Conservation (phyloP, 2,113 vertebrate genomes). For the Scortum barcoo region DNA sequence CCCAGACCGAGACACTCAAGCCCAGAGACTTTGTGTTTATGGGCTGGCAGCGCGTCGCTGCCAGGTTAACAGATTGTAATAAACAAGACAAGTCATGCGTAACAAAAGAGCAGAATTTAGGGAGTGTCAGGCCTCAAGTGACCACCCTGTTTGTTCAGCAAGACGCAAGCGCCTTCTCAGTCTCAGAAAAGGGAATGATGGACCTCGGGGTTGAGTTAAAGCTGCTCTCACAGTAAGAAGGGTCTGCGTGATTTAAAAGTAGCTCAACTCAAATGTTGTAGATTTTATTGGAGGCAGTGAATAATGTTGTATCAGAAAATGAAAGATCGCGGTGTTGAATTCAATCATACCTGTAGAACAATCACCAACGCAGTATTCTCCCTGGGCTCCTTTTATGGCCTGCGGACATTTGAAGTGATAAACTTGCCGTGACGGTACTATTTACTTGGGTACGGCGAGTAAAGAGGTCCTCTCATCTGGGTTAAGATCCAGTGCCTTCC, state of each 20-base stretch:
- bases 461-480: conserved; percentile 29
- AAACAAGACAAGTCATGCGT: background rate
- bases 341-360: conserved; percentile 38
- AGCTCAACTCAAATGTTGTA: background rate
- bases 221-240: conserved; percentile 14
- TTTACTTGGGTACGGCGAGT: conserved; percentile 5
- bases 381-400: background rate
- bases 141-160: conserved; percentile 6
- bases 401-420: background rate
- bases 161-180: background rate
- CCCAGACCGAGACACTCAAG: background rate
- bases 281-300: background rate
- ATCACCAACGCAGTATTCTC: conserved; percentile 26
- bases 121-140: background rate
- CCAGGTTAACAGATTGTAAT: background rate
- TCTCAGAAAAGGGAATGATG: background rate
- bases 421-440: background rate
- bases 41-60: background rate
- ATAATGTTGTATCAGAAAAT: background rate
- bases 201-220: conserved; percentile 27
- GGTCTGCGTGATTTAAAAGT: background rate
- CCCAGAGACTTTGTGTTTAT: background rate
- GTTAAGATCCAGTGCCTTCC: conserved; percentile 67
- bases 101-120: conserved; percentile 6
- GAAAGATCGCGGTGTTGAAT: conserved; percentile 10